Evolutionary conservation across 2,888 invertebrate species (phyloP).

Genomic region (Asteroscopus sphinx): DNA sequence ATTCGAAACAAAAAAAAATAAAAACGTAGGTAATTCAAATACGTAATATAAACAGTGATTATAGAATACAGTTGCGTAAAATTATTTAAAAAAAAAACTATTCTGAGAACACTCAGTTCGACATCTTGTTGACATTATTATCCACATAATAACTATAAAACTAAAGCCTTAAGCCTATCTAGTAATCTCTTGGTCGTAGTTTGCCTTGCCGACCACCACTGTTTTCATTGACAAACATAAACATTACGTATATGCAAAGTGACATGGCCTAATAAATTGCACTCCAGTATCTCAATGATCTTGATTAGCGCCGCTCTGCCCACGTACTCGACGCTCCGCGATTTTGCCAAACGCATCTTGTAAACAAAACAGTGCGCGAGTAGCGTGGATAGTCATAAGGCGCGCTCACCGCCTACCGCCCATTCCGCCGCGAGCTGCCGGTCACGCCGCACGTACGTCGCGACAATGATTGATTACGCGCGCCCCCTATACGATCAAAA

Average conservation of each 20-base stretch:
- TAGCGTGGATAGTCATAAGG: slow-evolving; percentile 71
- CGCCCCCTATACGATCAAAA: slow-evolving; percentile 81
- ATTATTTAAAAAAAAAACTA: too few relatives aligned
- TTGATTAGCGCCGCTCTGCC: slow-evolving; percentile 49
- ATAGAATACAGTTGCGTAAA: too few relatives aligned
- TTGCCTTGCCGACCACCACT: slow-evolving; percentile 41
- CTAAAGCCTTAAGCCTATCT: slow-evolving; percentile 38
- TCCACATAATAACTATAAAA: slow-evolving; percentile 13
- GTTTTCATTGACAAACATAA: slow-evolving; percentile 46
- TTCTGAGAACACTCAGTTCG: neutral
- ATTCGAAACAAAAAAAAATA: too few relatives aligned
- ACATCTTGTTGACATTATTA: slow-evolving; percentile 9
- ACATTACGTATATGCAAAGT: slow-evolving; percentile 41
- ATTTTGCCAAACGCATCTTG: slow-evolving; percentile 61
- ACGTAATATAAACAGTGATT: too few relatives aligned
- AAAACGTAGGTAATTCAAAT: too few relatives aligned
- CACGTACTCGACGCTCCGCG: slow-evolving; percentile 38
- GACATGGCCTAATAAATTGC: slow-evolving; percentile 51
- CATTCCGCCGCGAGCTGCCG: slow-evolving; percentile 76
- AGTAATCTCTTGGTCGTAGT: slow-evolving; percentile 31
- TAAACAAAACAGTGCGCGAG: slow-evolving; percentile 79
- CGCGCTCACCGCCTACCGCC: slow-evolving; percentile 63
- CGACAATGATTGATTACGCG: slow-evolving; percentile 84
- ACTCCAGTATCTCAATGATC: slow-evolving; percentile 45
- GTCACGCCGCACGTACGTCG: slow-evolving; percentile 71